phyloP scores from a whole-genome alignment of 2,797 vertebrate species.

The Margarornis squamiger region DNA sequence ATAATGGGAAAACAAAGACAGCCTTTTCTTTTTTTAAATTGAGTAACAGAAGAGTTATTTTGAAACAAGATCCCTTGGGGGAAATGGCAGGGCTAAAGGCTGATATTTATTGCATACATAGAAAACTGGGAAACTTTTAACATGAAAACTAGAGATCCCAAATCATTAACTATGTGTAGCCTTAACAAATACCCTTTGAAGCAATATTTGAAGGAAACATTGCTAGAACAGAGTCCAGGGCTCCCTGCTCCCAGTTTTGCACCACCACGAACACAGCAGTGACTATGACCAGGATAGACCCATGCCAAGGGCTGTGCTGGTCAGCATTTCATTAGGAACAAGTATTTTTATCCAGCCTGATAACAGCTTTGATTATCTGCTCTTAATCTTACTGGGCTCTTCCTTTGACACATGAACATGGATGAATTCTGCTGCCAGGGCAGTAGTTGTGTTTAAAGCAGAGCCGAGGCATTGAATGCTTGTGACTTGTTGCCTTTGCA shows the following conservation, averaged over 20 bases:
- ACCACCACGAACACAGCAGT: neutral
- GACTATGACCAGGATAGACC: neutral
- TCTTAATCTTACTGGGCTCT: neutral
- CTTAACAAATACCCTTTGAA: neutral
- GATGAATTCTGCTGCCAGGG: neutral
- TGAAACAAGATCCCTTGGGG: constrained; percentile 14
- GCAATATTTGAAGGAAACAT: neutral
- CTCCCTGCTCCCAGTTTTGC: neutral
- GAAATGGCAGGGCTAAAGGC: neutral
- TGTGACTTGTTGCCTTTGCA: neutral
- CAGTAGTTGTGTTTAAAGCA: neutral
- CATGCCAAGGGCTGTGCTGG: rapidly evolving
- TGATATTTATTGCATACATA: neutral
- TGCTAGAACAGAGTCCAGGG: neutral
- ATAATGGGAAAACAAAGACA: constrained; percentile 44
- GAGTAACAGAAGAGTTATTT: constrained; percentile 13
- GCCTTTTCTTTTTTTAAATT: neutral
- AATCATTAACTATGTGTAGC: constrained; percentile 31
- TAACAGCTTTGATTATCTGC: neutral
- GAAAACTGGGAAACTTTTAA: neutral
- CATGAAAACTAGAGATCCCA: constrained; percentile 17
- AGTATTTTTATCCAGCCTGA: neutral
- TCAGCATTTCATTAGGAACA: neutral
- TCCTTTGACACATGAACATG: neutral
- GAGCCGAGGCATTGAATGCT: rapidly evolving